A percentile compares a stretch with the other conserved stretches of the same genome.
phyloP scores from a whole-genome alignment of 2,797 vertebrate species.

The Pantherophis alleghaniensis region DNA sequence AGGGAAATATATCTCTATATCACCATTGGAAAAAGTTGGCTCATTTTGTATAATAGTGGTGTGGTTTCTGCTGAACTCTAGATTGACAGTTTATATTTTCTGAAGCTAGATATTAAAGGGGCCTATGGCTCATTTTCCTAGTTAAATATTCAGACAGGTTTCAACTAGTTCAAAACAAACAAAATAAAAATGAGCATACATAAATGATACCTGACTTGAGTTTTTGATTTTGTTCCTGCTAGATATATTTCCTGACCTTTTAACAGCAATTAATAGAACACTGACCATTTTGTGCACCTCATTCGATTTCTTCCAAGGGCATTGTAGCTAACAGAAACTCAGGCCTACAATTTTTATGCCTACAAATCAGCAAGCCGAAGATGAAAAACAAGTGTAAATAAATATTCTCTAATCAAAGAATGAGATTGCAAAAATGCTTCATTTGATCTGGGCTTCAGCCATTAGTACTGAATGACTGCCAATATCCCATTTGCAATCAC shows the following conservation, averaged over 20 bases:
- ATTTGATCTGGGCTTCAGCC: constrained; percentile 13
- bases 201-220: neutral
- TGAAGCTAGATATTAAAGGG: neutral
- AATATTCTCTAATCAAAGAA: neutral
- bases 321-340: neutral
- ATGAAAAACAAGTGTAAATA: neutral
- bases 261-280: neutral
- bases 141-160: neutral
- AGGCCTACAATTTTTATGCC: neutral
- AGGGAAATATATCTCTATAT: neutral
- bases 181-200: neutral
- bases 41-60: neutral
- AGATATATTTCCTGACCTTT: neutral
- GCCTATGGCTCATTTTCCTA: neutral
- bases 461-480: neutral
- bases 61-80: neutral
- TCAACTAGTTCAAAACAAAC: neutral
- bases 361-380: neutral
- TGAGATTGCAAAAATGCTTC: neutral
- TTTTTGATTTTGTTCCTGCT: neutral
- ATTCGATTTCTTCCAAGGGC: neutral
- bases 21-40: neutral
- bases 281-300: neutral
- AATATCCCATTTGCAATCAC: neutral
- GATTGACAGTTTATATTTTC: neutral